Evolutionary conservation across 2,888 invertebrate species (phyloP).

Genomic region (Volucella inanis): DNA sequence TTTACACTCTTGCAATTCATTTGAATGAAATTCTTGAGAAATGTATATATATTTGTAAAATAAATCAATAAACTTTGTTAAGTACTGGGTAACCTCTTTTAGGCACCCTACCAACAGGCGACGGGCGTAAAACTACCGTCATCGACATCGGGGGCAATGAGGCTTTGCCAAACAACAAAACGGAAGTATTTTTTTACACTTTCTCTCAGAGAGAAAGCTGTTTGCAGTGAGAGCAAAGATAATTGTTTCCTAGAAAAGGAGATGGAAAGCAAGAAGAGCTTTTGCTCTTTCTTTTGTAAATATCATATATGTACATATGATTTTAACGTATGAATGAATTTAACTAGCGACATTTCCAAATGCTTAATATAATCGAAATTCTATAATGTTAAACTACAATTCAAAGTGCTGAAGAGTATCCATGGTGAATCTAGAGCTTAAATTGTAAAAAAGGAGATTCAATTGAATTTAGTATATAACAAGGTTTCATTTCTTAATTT

Average conservation of each 20-base stretch:
- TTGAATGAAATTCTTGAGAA: not conserved
- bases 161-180: slow-evolving; percentile 45
- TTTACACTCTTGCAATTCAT: not conserved
- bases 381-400: not conserved
- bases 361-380: not conserved
- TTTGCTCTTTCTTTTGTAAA: slow-evolving; percentile 32
- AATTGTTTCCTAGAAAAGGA: slow-evolving; percentile 26
- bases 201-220: slow-evolving; percentile 54
- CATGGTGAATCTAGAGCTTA: not conserved
- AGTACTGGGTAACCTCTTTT: slow-evolving; percentile 39
- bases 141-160: slow-evolving; percentile 34
- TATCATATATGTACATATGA: not conserved
- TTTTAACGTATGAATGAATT: slow-evolving; percentile 49
- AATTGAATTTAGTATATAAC: too few species aligned
- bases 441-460: too few species aligned
- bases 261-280: slow-evolving; percentile 43
- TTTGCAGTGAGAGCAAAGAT: slow-evolving; percentile 24
- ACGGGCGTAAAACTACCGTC: slow-evolving; percentile 68
- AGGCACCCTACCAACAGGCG: slow-evolving; percentile 67
- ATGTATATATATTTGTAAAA: slow-evolving; percentile 20
- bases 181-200: slow-evolving; percentile 43
- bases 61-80: slow-evolving; percentile 58
- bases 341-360: slow-evolving; percentile 30
- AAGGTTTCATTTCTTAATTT: too few species aligned
- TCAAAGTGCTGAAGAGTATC: not conserved